These are phyloP conservation scores for Pristis pectinata DNA, from an alignment of 2,797 vertebrate genomes.

Conservation along the genomic window DNA sequence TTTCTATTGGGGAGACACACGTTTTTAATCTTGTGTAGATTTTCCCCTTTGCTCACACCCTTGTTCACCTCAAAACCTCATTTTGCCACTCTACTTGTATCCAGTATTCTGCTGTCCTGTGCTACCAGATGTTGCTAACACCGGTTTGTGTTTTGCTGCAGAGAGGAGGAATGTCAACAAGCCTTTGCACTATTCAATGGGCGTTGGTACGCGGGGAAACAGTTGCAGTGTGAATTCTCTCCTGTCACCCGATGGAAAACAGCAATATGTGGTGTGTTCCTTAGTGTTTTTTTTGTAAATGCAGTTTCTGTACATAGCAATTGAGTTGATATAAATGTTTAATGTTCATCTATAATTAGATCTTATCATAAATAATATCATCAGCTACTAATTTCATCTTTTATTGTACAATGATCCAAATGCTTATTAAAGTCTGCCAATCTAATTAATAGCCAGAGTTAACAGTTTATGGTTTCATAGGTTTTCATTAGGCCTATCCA, in stretches of 20 bases:
- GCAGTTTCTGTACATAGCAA: background rate
- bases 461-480: background rate
- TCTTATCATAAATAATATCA: background rate
- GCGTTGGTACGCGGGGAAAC: conserved; percentile 87
- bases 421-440: background rate
- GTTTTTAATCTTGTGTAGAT: background rate
- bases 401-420: background rate
- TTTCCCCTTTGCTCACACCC: background rate
- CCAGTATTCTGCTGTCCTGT: background rate
- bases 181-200: conserved; percentile 85
- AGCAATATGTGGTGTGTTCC: conserved; percentile 83
- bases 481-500: background rate
- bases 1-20: background rate
- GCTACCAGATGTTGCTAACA: background rate
- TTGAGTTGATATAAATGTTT: background rate
- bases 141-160: conserved; percentile 48
- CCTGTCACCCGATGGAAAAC: conserved; percentile 95
- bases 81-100: background rate
- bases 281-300: background rate
- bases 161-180: conserved; percentile 84
- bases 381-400: background rate
- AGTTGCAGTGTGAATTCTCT: conserved; percentile 91
- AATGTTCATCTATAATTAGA: background rate
- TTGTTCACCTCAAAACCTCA: background rate
- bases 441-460: background rate